Conservation (phyloP, 2,888 invertebrate species). For the Agonopterix subpropinquella region DNA sequence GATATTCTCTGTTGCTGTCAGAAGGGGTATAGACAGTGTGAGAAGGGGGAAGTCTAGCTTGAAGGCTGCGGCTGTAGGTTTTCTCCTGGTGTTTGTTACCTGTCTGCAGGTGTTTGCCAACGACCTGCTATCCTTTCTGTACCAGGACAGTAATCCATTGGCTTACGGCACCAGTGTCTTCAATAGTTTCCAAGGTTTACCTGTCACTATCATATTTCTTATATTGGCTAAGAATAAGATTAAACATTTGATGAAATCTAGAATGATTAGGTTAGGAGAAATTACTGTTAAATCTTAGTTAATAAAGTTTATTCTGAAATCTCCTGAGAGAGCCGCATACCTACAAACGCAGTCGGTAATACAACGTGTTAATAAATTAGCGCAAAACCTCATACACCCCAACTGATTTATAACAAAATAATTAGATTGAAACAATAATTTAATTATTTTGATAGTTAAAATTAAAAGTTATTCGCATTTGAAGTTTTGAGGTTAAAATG, state of each 20-base stretch:
- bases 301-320: no score
- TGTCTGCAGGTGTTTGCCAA: conserved; percentile 43
- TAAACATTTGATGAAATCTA: conserved; percentile 8
- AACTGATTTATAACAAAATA: no score
- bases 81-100: conserved; percentile 37
- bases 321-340: no score
- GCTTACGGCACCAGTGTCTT: conserved; percentile 26
- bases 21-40: conserved; percentile 11
- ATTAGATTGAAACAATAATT: no score
- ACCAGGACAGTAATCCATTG: conserved; percentile 7
- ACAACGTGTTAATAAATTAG: no score
- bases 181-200: conserved; percentile 32
- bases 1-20: conserved; percentile 36
- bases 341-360: no score
- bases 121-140: conserved; percentile 27
- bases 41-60: conserved; percentile 20
- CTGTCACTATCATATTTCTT: conserved; percentile 27
- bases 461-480: no score
- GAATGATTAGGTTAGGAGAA: conserved; percentile 7
- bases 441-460: no score
- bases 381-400: no score
- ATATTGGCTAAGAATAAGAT: conserved; percentile 16
- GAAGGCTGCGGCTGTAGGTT: conserved; percentile 31
- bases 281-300: neutral
- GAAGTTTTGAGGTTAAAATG: no score